Conservation (phyloP, 92 coral and sea anemone genomes). For the Blastomussa wellsi region DNA sequence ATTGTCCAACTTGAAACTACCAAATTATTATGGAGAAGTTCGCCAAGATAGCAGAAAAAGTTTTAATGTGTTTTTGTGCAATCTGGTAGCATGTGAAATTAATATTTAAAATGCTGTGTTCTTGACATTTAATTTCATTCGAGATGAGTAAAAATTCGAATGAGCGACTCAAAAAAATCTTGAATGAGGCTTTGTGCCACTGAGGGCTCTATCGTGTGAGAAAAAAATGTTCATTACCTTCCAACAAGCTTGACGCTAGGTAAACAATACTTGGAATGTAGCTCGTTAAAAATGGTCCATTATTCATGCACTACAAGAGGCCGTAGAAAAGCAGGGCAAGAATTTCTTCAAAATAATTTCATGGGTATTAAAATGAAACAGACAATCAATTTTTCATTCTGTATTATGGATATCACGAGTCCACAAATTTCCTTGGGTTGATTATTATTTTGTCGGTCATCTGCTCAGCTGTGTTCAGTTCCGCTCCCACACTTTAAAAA, state of each 20-base stretch:
- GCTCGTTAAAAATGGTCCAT: constrained; percentile 23
- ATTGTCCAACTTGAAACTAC: not conserved
- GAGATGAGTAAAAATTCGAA: constrained; percentile 13
- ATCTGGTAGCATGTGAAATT: constrained; percentile 58
- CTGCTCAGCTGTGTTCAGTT: not conserved
- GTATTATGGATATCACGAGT: not conserved
- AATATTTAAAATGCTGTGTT: constrained; percentile 65
- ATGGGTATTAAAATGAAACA: not conserved
- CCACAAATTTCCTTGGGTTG: not conserved
- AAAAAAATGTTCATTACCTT: not conserved
- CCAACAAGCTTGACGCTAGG: not conserved
- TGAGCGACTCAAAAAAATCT: not conserved
- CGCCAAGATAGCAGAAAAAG: not conserved
- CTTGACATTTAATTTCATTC: constrained; percentile 38
- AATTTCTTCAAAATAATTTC: constrained; percentile 1
- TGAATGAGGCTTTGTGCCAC: not conserved
- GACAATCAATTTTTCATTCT: not conserved
- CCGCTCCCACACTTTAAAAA: not conserved
- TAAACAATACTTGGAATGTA: constrained; percentile 29
- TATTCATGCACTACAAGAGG: constrained; percentile 21
- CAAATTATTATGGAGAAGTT: not conserved
- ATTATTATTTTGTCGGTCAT: not conserved
- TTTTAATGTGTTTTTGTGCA: not conserved
- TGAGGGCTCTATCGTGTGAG: not conserved
- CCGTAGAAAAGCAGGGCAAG: constrained; percentile 20